Conservation (phyloP, 2,113 vertebrate genomes). For the Mesitornis unicolor region DNA sequence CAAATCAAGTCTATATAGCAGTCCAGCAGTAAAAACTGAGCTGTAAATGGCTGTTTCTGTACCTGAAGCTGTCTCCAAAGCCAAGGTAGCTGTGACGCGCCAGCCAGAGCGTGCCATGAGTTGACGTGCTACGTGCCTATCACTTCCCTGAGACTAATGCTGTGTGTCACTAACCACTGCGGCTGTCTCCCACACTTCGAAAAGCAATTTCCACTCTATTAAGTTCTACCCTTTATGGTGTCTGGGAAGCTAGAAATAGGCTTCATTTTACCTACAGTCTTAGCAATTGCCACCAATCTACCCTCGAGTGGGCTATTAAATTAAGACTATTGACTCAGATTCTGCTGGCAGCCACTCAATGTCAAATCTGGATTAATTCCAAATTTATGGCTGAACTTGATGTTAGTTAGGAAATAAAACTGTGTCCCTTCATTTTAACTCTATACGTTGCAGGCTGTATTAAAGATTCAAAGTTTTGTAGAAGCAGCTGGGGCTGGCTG, state of each 20-base stretch:
- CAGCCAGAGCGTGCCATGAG: neutral
- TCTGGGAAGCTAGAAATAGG: neutral
- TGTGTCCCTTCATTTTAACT: neutral
- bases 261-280: neutral
- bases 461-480: neutral
- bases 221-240: neutral
- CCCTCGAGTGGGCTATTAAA: neutral
- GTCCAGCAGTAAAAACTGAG: neutral
- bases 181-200: neutral
- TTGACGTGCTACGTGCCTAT: neutral
- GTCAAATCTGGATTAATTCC: neutral
- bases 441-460: neutral
- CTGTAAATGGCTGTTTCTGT: neutral
- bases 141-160: neutral
- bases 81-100: neutral
- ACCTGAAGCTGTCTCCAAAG: neutral
- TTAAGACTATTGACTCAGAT: neutral
- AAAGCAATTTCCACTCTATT: neutral
- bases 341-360: neutral
- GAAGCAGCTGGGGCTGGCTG: neutral
- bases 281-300: neutral
- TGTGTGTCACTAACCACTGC: neutral
- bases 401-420: neutral
- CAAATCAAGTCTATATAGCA: neutral
- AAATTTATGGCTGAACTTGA: neutral